Conservation (phyloP, 2,113 vertebrate genomes). For the Chaetodon auriga region DNA sequence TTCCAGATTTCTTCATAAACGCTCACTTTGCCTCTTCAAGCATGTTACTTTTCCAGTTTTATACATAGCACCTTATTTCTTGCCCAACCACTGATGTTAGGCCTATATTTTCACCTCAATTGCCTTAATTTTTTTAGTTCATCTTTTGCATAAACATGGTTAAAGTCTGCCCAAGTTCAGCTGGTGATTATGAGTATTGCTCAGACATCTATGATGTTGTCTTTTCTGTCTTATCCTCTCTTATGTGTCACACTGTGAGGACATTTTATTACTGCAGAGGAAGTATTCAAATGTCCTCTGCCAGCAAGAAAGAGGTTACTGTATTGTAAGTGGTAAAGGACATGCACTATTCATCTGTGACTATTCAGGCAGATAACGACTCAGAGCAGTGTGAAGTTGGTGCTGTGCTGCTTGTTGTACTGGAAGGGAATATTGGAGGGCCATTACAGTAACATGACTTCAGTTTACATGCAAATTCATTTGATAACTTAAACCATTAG, state of each 20-base stretch:
- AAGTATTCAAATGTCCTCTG: constrained; percentile 9
- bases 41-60: background rate
- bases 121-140: background rate
- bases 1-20: background rate
- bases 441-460: background rate
- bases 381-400: background rate
- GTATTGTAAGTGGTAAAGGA: background rate
- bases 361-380: background rate
- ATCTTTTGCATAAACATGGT: background rate
- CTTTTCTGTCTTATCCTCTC: background rate
- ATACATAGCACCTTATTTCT: background rate
- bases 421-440: background rate
- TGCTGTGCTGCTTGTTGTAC: background rate
- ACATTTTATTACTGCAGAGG: background rate
- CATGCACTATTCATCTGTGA: background rate
- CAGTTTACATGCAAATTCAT: constrained; percentile 4
- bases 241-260: background rate
- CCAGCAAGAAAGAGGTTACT: background rate
- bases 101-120: background rate
- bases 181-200: background rate
- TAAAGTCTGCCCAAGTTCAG: background rate
- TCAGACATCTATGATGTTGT: background rate
- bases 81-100: background rate
- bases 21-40: background rate
- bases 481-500: background rate